Evolutionary conservation across 2,797 vertebrate species (phyloP).

Genomic region (Myripristis jacobus): DNA sequence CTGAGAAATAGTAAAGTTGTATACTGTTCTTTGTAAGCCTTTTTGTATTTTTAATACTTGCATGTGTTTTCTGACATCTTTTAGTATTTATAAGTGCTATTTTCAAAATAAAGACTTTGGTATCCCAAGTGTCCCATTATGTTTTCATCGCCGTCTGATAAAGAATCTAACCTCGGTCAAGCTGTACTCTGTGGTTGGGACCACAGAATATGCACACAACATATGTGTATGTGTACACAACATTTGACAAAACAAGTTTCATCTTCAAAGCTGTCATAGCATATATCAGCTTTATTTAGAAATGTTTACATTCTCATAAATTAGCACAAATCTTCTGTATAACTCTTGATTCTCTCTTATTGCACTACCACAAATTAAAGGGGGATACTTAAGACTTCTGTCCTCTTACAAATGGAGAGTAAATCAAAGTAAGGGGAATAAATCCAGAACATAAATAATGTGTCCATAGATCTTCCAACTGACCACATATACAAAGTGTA

Average conservation of each 20-base stretch:
- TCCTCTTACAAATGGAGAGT: constrained; percentile 47
- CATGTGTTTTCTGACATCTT: constrained; percentile 72
- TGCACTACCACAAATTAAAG: constrained; percentile 79
- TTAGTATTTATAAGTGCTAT: constrained; percentile 80
- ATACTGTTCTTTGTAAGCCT: constrained; percentile 63
- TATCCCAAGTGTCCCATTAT: constrained; percentile 49
- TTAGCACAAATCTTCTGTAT: constrained; percentile 72
- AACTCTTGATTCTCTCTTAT: constrained; percentile 70
- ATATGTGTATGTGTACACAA: not conserved
- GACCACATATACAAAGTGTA: constrained; percentile 14
- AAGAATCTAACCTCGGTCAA: not conserved
- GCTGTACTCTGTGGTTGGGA: too few species aligned
- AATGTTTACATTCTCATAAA: constrained; percentile 86
- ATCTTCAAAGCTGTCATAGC: constrained; percentile 58
- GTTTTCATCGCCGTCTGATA: constrained; percentile 1
- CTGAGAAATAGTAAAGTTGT: constrained; percentile 46
- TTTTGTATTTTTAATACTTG: constrained; percentile 81
- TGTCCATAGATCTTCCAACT: constrained; percentile 17
- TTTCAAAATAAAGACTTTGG: constrained; percentile 84
- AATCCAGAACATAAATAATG: constrained; percentile 47
- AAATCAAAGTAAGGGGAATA: constrained; percentile 29
- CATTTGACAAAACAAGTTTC: constrained; percentile 48
- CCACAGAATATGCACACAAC: not conserved
- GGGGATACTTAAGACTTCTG: constrained; percentile 56
- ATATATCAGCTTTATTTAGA: constrained; percentile 87